Conservation (phyloP, 2,888 invertebrate species). For the Hyposoter dolosus region DNA sequence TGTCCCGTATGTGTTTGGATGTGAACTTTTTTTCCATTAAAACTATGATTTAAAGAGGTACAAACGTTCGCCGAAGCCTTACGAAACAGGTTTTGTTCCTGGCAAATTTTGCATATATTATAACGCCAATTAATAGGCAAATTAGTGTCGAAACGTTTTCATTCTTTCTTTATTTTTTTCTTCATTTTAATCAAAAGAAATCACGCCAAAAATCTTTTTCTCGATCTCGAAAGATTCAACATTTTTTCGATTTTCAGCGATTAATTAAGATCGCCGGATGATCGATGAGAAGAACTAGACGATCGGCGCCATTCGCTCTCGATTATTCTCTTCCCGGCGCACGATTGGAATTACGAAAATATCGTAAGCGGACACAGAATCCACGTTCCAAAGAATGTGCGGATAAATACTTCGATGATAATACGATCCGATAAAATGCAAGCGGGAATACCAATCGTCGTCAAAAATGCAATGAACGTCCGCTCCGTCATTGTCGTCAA, state of each 20-base stretch:
- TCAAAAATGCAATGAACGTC: background rate
- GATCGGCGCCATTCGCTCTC: background rate
- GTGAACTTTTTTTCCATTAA: background rate
- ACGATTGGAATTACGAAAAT: background rate
- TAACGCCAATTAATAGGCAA: constrained; percentile 58
- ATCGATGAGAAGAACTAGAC: background rate
- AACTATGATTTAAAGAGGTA: constrained; percentile 24
- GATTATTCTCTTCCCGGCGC: background rate
- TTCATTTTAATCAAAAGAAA: background rate
- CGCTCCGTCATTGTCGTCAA: background rate
- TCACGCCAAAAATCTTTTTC: constrained; percentile 3
- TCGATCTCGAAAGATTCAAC: background rate
- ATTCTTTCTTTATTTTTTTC: constrained; percentile 4
- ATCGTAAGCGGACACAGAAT: background rate
- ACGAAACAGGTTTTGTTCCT: constrained; percentile 49
- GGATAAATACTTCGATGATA: constrained; percentile 1
- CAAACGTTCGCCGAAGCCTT: constrained; percentile 27
- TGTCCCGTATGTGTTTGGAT: constrained; percentile 32
- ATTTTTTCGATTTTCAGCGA: background rate
- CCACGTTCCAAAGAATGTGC: background rate
- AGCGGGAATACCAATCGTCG: background rate
- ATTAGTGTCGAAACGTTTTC: constrained; percentile 37
- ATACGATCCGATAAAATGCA: constrained; percentile 10
- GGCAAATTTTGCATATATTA: constrained; percentile 43
- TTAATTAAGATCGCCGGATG: background rate